Conservation (phyloP, 2,888 invertebrate genomes). For the Sinentomon sp. region DNA sequence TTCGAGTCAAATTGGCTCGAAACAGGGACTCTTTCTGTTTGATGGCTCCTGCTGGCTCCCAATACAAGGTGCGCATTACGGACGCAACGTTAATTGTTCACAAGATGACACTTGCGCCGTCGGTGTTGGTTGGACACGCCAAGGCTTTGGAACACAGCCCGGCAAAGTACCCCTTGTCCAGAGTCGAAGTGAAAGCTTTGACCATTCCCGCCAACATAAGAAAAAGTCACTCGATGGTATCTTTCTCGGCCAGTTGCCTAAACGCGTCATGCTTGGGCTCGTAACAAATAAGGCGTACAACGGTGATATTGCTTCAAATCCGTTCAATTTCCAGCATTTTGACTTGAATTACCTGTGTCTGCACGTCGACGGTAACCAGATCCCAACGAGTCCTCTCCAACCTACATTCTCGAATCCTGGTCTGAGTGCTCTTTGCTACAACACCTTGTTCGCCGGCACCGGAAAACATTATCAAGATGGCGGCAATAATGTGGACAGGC, state of each 20-base stretch:
- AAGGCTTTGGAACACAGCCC: slow-evolving; percentile 11
- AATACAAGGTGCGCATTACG: slow-evolving; percentile 11
- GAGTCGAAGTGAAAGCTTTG: slow-evolving; percentile 13
- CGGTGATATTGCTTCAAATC: slow-evolving; percentile 13
- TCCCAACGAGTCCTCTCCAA: too few species aligned
- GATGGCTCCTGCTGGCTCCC: too few species aligned
- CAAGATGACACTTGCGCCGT: slow-evolving; percentile 11
- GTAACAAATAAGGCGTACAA: slow-evolving; percentile 13
- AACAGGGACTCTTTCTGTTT: too few species aligned
- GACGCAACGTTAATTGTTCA: slow-evolving; percentile 13
- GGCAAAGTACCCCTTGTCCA: slow-evolving; percentile 13
- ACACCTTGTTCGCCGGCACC: too few species aligned
- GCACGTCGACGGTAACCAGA: too few species aligned
- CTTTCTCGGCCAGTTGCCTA: slow-evolving; percentile 18
- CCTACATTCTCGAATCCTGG: too few species aligned
- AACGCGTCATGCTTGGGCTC: slow-evolving; percentile 17
- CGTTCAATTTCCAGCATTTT: slow-evolving; percentile 15
- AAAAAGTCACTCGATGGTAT: slow-evolving; percentile 18
- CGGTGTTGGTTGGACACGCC: slow-evolving; percentile 13
- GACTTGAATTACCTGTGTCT: slow-evolving; percentile 12
- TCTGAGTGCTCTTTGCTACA: too few species aligned
- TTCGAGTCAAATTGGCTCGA: slow-evolving; percentile 10
- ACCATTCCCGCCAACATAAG: slow-evolving; percentile 14
- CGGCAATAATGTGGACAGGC: too few species aligned
- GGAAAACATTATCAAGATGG: too few species aligned